Evolutionary conservation across 2,113 vertebrate species (phyloP), one percentile per base, ranked within the genome.

Genomic region (Rhegmatorhina hoffmannsi): DNA sequence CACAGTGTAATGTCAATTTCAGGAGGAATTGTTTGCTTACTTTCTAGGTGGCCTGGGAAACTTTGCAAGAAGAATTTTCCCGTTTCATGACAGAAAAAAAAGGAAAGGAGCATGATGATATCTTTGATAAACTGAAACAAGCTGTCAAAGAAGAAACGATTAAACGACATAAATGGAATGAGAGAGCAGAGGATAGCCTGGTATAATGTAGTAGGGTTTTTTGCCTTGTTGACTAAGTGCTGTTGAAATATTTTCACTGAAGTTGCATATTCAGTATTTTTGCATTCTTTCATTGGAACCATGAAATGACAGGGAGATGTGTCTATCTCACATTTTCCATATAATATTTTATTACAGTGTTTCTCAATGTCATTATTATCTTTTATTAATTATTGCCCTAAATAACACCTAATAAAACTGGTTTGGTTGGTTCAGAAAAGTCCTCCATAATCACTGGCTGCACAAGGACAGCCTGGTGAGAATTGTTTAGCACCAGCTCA

Each of bases 51-150:
- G 99, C 99, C 52, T 99, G 99, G 99, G 99, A 99, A 97, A 99
- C 99, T 0, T 97, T 99, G 81, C 99, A 99, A 97, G 98, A 99
- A 83, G 99, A 99, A 97, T 99, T 99, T 98, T 98, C 99, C 15
- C 99, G 98, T 86, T 99, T 99, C 96, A 99, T 99, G 99, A 99
- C 99, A 17, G 99, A 99, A 96, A 98, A 98, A 89, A 99, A 98
- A 97, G 99, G 99, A 84, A 99, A 99, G 97, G 99, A 99, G 68
- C 99, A 99, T 18, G 99, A 99, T 82, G 99, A 99, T 95, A 99
- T 99, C 90, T 99, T 99, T 94, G 99, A 99, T 98, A 99, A 99
- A 96, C 98, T 99, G 83, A 99, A 99, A 95, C 98, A 99, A 95
- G 99, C 99, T 11, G 99, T 99, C 67, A 99, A 99, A 93, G 99